Evolutionary conservation across 2,113 vertebrate species (phyloP).

Genomic region (Orthonyx spaldingii): DNA sequence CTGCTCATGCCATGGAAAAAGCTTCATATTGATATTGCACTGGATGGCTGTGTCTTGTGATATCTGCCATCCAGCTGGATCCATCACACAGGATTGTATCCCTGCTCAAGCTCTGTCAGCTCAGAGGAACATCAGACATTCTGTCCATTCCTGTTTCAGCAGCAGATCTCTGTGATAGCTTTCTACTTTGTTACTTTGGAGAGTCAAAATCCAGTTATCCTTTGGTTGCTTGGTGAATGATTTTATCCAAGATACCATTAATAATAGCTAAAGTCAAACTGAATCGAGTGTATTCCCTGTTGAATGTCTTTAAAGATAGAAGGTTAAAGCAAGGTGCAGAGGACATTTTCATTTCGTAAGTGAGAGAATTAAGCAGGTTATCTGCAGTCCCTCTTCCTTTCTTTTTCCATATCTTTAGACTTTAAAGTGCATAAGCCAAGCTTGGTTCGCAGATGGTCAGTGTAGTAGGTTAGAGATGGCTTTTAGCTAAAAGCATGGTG

Average conservation of each 20-base stretch:
- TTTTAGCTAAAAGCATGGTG: neutral
- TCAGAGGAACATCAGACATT: neutral
- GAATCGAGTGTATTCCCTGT: neutral
- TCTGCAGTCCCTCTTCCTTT: neutral
- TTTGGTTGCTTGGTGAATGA: neutral
- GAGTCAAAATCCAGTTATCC: neutral
- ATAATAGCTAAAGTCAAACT: neutral
- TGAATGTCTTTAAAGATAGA: neutral
- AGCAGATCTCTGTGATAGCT: neutral
- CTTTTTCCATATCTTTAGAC: neutral
- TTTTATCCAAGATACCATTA: neutral
- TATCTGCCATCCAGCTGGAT: neutral
- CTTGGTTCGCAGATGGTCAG: neutral
- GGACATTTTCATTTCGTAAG: neutral
- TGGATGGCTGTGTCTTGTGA: neutral
- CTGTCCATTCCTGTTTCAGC: neutral
- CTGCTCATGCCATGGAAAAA: neutral
- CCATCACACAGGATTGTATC: neutral
- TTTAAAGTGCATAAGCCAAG: neutral
- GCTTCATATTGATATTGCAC: neutral
- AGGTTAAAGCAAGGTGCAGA: neutral
- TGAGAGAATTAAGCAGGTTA: slow-evolving; percentile 3
- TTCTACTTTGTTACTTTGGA: neutral
- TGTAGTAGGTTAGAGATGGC: neutral
- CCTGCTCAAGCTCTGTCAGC: neutral